A percentile compares a stretch with the other conserved stretches of the same genome.
Conservation (phyloP, 2,888 invertebrate species). For the Dynastes tityus region DNA sequence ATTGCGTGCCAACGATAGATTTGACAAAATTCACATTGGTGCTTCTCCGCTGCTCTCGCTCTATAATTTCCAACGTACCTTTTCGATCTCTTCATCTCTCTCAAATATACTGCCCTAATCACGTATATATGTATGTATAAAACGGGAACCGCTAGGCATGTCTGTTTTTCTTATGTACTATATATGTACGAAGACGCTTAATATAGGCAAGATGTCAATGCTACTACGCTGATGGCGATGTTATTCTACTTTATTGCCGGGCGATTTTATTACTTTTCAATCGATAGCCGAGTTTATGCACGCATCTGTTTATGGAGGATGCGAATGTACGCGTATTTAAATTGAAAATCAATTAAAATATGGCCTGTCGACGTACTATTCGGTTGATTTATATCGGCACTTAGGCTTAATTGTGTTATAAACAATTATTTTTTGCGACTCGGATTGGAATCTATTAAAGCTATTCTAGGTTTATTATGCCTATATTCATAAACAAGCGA, state of each 20-base stretch:
- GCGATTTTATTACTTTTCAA: slow-evolving; percentile 47
- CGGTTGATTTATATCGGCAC: slow-evolving; percentile 31
- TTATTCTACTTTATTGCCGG: slow-evolving; percentile 44
- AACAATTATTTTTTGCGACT: slow-evolving; percentile 28
- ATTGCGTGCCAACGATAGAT: slow-evolving; percentile 66
- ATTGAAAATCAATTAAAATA: slow-evolving; percentile 47
- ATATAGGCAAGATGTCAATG: slow-evolving; percentile 38
- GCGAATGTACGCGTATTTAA: slow-evolving; percentile 28
- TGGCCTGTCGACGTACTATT: slow-evolving; percentile 31
- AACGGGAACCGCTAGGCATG: slow-evolving; percentile 7
- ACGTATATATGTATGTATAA: background rate
- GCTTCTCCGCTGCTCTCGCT: background rate
- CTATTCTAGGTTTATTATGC: background rate
- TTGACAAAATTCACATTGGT: slow-evolving; percentile 66
- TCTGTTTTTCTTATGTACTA: background rate
- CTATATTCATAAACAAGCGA: background rate
- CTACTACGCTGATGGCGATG: slow-evolving; percentile 36
- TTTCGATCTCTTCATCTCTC: slow-evolving; percentile 6
- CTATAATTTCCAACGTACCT: background rate
- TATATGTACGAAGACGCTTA: slow-evolving; percentile 8
- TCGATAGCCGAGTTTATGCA: slow-evolving; percentile 25
- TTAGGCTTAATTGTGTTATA: slow-evolving; percentile 41
- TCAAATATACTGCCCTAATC: background rate
- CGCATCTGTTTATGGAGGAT: slow-evolving; percentile 29
- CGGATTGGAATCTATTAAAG: background rate